phyloP scores from a whole-genome alignment of 1,140 invertebrate genomes.

The Drosophila equinoxialis region DNA sequence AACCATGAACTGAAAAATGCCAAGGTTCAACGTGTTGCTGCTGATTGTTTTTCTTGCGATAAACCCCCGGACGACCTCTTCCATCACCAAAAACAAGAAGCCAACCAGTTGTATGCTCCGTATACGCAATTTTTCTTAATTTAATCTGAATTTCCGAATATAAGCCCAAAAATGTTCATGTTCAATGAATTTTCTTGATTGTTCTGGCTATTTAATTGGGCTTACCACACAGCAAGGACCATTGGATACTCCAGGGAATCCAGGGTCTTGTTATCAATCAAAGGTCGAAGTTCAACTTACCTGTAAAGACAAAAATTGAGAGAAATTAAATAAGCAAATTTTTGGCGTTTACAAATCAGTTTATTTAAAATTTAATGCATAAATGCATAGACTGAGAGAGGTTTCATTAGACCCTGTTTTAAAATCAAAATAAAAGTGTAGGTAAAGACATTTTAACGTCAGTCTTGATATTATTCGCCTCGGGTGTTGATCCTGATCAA shows the following conservation, averaged over 20 bases:
- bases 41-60: conserved; percentile 57
- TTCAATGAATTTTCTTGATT: neutral
- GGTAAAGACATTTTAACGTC: too few species aligned
- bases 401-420: too few species aligned
- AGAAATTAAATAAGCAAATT: conserved; percentile 19
- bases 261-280: neutral
- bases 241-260: neutral
- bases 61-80: neutral
- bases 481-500: too few species aligned
- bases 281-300: conserved; percentile 47
- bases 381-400: neutral
- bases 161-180: neutral
- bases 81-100: neutral
- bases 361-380: neutral
- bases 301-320: conserved; percentile 42
- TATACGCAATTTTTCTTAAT: conserved; percentile 51
- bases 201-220: neutral
- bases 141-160: neutral
- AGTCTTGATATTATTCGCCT: too few species aligned
- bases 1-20: conserved; percentile 46
- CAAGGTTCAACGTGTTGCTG: conserved; percentile 68
- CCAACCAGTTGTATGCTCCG: conserved; percentile 56
- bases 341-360: neutral
- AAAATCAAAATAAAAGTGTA: too few species aligned
- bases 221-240: conserved; percentile 20